A percentile compares a stretch with the other conserved stretches of the same genome.
These are phyloP conservation scores for Hydrochoerus hydrochaeris DNA, from an alignment of 2,113 vertebrate genomes.

Conservation along the genomic window DNA sequence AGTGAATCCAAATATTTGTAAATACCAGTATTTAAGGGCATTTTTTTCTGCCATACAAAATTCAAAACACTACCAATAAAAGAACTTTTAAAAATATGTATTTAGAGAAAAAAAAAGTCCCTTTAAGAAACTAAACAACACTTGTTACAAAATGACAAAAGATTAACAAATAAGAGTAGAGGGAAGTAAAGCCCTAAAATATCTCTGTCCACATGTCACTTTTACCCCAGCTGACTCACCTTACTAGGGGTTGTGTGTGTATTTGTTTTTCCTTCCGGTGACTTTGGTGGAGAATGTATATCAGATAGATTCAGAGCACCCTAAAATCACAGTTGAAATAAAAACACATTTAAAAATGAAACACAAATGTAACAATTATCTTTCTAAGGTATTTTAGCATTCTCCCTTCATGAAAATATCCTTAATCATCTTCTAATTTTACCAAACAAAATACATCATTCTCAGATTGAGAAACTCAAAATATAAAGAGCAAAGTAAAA, in stretches of 20 bases:
- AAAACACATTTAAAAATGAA: neutral
- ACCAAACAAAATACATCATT: neutral
- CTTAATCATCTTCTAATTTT: neutral
- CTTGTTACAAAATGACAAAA: neutral
- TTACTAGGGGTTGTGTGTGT: conserved; percentile 78
- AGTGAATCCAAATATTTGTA: neutral
- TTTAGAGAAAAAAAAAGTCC: neutral
- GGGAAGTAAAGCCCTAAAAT: neutral
- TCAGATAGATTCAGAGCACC: conserved; percentile 77
- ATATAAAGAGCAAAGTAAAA: neutral
- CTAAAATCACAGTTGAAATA: conserved; percentile 68
- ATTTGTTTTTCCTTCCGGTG: conserved; percentile 79
- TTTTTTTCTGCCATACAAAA: neutral
- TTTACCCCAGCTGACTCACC: conserved; percentile 70
- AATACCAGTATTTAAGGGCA: neutral
- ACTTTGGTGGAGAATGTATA: conserved; percentile 76
- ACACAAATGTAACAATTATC: neutral
- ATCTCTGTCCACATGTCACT: accelerated
- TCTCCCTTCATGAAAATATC: neutral
- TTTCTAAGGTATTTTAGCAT: neutral
- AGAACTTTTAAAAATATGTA: neutral
- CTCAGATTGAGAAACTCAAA: neutral
- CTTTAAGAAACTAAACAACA: neutral
- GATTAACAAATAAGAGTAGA: neutral
- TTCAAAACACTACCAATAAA: neutral